These are phyloP conservation scores for Laticauda colubrina DNA, from an alignment of 2,113 vertebrate genomes.

Conservation along the genomic window DNA sequence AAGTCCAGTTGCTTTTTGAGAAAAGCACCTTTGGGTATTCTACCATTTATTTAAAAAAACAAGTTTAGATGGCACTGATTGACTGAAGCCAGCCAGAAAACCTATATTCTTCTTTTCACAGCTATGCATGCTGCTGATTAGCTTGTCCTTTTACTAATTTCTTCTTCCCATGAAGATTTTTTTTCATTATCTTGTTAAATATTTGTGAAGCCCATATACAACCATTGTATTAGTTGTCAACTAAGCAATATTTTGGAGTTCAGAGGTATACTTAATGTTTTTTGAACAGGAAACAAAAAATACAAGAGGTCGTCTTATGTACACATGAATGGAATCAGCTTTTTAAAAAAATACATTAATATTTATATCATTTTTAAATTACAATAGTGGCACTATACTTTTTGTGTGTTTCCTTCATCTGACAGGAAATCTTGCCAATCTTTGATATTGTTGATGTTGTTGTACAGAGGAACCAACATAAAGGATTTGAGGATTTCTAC, in stretches of 20 bases:
- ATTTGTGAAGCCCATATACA: background rate
- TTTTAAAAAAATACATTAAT: background rate
- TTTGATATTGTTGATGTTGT: background rate
- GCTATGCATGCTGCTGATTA: background rate
- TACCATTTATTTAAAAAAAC: background rate
- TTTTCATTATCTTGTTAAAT: background rate
- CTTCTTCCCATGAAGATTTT: background rate
- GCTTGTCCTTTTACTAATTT: background rate
- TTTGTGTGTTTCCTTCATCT: background rate
- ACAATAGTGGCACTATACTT: background rate
- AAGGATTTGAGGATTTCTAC: background rate
- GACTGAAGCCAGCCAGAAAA: background rate
- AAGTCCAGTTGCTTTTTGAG: background rate
- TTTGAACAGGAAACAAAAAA: background rate
- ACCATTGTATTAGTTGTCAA: background rate
- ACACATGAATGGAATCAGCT: background rate
- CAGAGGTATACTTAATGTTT: background rate
- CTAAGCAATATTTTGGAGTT: background rate
- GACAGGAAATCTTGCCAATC: background rate
- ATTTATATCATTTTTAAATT: background rate
- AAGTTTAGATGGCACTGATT: background rate
- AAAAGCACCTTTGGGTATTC: background rate
- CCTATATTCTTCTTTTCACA: background rate
- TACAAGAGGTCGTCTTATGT: too few relatives aligned
- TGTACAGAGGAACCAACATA: background rate